Evolutionary conservation across 1,140 invertebrate genomes (phyloP).

Genomic region (Trichonephila inaurata): DNA sequence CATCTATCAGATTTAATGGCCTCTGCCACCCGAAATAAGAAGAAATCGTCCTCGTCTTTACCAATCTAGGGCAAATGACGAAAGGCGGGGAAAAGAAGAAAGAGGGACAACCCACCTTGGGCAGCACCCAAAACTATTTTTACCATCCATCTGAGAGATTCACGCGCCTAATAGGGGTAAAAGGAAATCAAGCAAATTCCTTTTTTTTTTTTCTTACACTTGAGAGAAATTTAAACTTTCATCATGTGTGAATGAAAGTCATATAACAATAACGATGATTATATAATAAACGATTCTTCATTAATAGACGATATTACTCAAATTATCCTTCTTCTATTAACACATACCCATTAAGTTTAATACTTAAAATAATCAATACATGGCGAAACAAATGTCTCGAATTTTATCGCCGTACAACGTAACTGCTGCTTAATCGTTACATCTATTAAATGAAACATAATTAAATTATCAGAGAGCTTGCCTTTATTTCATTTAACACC

Average conservation of each 20-base stretch:
- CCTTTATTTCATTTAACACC: constrained; percentile 16
- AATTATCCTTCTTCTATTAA: neutral
- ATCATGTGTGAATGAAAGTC: neutral
- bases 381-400: neutral
- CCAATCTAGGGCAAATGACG: too few relatives aligned
- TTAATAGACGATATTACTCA: neutral
- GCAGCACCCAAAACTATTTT: too few relatives aligned
- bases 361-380: neutral
- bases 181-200: too few relatives aligned
- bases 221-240: too few relatives aligned
- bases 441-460: constrained; percentile 3
- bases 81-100: too few relatives aligned
- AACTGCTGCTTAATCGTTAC: neutral
- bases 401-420: neutral
- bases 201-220: too few relatives aligned
- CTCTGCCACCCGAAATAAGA: too few relatives aligned
- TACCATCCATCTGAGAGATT: too few relatives aligned
- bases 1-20: too few relatives aligned
- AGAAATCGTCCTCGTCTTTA: too few relatives aligned
- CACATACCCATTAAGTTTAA: neutral
- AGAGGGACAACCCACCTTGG: too few relatives aligned
- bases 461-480: neutral
- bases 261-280: neutral
- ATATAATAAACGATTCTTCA: neutral
- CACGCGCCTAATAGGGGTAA: too few relatives aligned